Conservation (phyloP, 2,113 vertebrate genomes). For the Stegostoma tigrinum region DNA sequence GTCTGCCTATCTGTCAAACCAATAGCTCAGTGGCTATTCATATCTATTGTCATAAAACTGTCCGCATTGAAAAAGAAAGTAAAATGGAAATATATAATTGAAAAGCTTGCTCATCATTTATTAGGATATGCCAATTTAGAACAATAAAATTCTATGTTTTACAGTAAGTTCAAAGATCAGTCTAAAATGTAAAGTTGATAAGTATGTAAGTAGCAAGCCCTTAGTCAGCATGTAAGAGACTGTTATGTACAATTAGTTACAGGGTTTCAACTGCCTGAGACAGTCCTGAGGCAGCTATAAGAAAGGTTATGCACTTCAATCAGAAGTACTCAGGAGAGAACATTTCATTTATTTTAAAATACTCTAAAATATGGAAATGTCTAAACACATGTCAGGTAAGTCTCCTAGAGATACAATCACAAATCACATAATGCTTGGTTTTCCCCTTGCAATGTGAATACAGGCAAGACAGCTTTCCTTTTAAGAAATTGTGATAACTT, state of each 20-base stretch:
- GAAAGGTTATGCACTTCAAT: background rate
- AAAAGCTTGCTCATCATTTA: background rate
- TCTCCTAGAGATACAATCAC: background rate
- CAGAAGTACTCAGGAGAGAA: background rate
- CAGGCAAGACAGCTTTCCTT: background rate
- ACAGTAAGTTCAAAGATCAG: background rate
- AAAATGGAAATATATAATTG: background rate
- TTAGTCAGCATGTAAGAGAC: background rate
- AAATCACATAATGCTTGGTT: background rate
- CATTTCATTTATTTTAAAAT: background rate
- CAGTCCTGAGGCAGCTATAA: background rate
- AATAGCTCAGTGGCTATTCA: background rate
- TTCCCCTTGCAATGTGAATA: background rate
- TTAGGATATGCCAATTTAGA: background rate
- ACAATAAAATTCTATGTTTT: background rate
- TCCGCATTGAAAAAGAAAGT: background rate
- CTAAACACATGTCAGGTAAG: background rate
- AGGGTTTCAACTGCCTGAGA: background rate
- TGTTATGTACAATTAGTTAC: background rate
- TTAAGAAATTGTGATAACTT: background rate
- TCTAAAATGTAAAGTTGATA: background rate
- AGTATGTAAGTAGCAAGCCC: background rate
- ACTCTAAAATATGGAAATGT: background rate
- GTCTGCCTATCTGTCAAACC: slow-evolving; percentile 28
- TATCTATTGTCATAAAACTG: slow-evolving; percentile 7